A percentile compares a stretch with the other conserved stretches of the same genome.
phyloP scores from a whole-genome alignment of 2,113 vertebrate genomes.

The Ammodytes dubius region DNA sequence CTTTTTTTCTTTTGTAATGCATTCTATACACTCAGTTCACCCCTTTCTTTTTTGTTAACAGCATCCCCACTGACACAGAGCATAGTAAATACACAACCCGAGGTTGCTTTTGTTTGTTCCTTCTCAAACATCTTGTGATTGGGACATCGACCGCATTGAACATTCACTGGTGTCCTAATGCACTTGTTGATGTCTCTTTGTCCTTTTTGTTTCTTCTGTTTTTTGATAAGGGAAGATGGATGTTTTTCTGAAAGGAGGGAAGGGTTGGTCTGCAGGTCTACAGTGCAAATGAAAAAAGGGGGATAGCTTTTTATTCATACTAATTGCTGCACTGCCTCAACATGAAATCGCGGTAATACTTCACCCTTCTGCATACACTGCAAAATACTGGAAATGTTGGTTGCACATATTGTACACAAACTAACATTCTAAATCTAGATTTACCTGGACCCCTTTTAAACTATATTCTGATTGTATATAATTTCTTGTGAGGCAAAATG shows the following conservation, averaged over 20 bases:
- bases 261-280: conserved; percentile 58
- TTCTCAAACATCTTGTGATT: conserved; percentile 56
- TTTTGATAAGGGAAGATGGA: conserved; percentile 24
- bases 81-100: conserved; percentile 63
- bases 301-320: background rate
- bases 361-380: conserved; percentile 31
- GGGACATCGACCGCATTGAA: conserved; percentile 67
- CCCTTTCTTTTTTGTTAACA: conserved; percentile 15
- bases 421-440: conserved; percentile 21
- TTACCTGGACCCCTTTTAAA: conserved; percentile 21
- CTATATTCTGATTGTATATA: background rate
- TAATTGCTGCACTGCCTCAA: conserved; percentile 3
- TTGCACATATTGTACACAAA: background rate
- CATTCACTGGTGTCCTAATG: conserved; percentile 79
- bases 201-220: conserved; percentile 31
- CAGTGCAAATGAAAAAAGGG: conserved; percentile 50
- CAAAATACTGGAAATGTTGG: conserved; percentile 33
- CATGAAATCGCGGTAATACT: background rate
- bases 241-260: conserved; percentile 29
- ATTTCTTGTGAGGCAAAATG: conserved; percentile 41
- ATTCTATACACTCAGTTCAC: conserved; percentile 61
- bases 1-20: conserved; percentile 54
- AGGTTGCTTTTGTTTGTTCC: conserved; percentile 41
- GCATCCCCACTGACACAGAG: conserved; percentile 51
- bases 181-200: conserved; percentile 68